These are phyloP conservation scores for Bothrops alternatus DNA, from an alignment of 2,797 vertebrate genomes.

Conservation along the genomic window DNA sequence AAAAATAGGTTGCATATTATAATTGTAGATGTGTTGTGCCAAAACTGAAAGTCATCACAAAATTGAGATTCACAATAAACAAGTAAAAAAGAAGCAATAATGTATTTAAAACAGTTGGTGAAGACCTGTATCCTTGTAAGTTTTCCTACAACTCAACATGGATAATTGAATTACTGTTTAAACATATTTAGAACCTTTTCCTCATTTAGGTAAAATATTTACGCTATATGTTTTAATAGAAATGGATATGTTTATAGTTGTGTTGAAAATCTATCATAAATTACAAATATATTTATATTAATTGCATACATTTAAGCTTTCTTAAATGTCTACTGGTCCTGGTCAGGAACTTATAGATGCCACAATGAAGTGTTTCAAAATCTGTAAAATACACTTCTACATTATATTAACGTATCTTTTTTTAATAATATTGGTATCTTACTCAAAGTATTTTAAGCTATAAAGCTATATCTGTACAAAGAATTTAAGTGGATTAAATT, in stretches of 20 bases:
- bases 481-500: background rate
- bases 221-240: background rate
- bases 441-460: background rate
- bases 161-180: background rate
- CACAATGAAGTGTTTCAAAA: background rate
- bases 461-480: background rate
- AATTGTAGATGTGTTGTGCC: background rate
- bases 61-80: background rate
- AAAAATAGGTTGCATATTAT: background rate
- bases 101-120: background rate
- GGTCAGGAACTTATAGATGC: background rate
- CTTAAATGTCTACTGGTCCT: background rate
- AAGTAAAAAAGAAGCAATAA: background rate
- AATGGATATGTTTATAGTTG: background rate
- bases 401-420: background rate
- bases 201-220: background rate
- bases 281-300: background rate
- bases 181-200: background rate
- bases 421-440: background rate
- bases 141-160: background rate
- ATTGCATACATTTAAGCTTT: too few species aligned
- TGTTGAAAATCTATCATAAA: background rate
- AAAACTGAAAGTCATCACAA: background rate
- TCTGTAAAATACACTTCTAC: background rate
- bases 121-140: background rate